Conservation (phyloP, 2,797 vertebrate species). For the Emydoidea blandingii region DNA sequence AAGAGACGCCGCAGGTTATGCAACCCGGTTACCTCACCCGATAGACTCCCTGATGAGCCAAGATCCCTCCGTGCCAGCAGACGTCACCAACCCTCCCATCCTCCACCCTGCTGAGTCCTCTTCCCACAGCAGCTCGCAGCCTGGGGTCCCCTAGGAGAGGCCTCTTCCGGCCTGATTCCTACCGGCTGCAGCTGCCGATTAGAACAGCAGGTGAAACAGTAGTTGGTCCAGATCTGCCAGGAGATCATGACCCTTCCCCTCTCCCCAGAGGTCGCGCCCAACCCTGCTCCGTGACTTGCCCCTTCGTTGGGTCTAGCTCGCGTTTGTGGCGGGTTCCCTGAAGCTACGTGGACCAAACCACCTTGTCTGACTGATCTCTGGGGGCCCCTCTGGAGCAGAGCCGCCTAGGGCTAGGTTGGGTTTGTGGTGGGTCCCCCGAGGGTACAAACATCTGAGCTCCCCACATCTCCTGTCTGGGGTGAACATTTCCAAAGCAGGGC, state of each 20-base stretch:
- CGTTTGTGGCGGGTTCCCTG: neutral
- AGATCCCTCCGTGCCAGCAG: neutral
- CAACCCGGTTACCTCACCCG: neutral
- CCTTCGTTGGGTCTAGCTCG: neutral
- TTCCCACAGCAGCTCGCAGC: too few relatives aligned
- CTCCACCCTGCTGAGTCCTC: too few relatives aligned
- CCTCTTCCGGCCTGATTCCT: too few relatives aligned
- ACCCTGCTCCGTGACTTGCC: accelerated
- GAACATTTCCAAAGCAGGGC: too few relatives aligned
- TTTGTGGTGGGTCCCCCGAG: neutral
- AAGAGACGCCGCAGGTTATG: neutral
- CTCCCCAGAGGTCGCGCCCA: neutral
- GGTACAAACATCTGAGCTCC: neutral
- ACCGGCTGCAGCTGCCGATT: too few relatives aligned
- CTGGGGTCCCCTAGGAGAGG: too few relatives aligned
- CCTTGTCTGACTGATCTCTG: neutral
- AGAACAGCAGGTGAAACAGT: neutral
- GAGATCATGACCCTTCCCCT: neutral
- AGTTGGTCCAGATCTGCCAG: neutral
- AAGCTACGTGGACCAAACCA: neutral
- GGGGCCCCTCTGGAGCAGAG: neutral
- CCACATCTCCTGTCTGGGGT: too few relatives aligned
- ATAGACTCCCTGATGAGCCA: neutral
- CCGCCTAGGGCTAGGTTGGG: neutral
- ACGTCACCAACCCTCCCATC: neutral